A percentile compares a stretch with the other conserved stretches of the same genome.
These are phyloP conservation scores for Papilio helenus DNA, from an alignment of 1,140 invertebrate species.

Conservation along the genomic window DNA sequence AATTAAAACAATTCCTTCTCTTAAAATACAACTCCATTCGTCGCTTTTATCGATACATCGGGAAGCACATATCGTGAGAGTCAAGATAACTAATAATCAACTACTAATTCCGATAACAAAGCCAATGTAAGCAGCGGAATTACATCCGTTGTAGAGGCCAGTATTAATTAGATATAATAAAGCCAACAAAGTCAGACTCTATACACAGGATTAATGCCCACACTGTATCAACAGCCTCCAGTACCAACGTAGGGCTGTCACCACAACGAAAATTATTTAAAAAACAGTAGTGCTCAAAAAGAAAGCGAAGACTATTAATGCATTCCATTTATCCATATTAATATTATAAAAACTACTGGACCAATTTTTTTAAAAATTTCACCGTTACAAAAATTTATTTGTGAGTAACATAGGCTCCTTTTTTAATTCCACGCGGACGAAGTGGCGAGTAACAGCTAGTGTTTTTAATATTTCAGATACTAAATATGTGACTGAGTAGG, in stretches of 20 bases:
- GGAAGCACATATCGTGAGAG: too few relatives aligned
- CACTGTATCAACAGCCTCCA: neutral
- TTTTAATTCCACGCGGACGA: too few relatives aligned
- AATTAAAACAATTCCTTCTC: too few relatives aligned
- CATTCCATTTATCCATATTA: too few relatives aligned
- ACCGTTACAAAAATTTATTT: too few relatives aligned
- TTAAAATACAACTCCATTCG: neutral
- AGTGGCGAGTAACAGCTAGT: too few relatives aligned
- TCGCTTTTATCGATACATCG: too few relatives aligned
- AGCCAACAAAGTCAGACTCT: neutral
- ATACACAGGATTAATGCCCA: conserved; percentile 1
- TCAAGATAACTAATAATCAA: neutral
- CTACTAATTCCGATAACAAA: neutral
- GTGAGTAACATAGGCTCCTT: too few relatives aligned
- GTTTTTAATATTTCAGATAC: neutral
- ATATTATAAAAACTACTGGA: too few relatives aligned
- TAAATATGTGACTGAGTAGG: neutral
- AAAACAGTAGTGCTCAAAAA: neutral
- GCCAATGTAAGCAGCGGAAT: neutral
- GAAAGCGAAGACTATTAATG: too few relatives aligned
- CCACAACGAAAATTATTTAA: neutral
- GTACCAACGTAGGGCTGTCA: neutral
- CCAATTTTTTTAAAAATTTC: too few relatives aligned
- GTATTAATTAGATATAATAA: neutral
- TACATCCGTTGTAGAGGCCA: neutral